phyloP scores from a whole-genome alignment of 2,888 invertebrate species.

The Platycnemis pennipes region DNA sequence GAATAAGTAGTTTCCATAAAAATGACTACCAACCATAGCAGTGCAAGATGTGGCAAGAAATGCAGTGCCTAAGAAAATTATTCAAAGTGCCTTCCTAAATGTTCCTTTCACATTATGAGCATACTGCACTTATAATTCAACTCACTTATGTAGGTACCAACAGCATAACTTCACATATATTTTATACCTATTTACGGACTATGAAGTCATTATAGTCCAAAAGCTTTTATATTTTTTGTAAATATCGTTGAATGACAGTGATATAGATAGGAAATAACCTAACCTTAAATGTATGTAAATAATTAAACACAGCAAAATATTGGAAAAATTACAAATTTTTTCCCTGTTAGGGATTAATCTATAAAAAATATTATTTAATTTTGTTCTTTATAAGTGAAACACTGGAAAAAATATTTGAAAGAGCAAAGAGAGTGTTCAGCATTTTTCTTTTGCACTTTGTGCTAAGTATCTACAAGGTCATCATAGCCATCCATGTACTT shows the following conservation, averaged over 20 bases:
- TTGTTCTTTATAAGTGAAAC: neutral
- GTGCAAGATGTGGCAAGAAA: neutral
- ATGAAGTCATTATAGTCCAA: neutral
- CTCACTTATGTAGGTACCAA: neutral
- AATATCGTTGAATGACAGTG: neutral
- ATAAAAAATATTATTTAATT: neutral
- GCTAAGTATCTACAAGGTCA: too few relatives aligned
- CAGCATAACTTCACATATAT: neutral
- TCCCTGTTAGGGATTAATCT: neutral
- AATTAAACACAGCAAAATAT: neutral
- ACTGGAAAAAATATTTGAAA: neutral
- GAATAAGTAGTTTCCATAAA: neutral
- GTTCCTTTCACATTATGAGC: neutral
- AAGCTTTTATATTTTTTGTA: neutral
- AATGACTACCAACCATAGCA: neutral
- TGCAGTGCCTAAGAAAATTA: neutral
- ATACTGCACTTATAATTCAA: neutral
- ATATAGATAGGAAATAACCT: neutral
- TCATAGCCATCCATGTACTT: too few relatives aligned
- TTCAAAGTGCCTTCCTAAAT: neutral
- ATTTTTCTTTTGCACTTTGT: too few relatives aligned
- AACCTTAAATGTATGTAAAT: neutral
- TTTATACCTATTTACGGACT: neutral
- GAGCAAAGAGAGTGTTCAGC: too few relatives aligned
- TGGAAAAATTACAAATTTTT: neutral